phyloP scores from a whole-genome alignment of 2,888 invertebrate species.

The Cetonia aurata region DNA sequence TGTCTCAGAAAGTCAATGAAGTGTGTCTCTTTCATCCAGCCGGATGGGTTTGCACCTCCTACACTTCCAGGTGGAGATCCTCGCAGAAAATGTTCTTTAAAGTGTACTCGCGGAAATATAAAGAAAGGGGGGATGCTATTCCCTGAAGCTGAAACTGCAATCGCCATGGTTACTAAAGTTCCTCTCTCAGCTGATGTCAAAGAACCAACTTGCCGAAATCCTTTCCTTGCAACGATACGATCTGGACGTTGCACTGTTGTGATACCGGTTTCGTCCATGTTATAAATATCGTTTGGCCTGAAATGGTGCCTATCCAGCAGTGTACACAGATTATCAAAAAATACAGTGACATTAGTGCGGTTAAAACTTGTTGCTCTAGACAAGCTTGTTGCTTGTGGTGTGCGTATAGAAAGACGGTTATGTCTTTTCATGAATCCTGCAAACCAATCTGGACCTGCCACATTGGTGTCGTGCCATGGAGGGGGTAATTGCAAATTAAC shows the following conservation, averaged over 20 bases:
- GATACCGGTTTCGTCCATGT: conserved; percentile 19
- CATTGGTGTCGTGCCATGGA: conserved; percentile 11
- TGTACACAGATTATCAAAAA: conserved; percentile 47
- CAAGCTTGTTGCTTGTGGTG: conserved; percentile 26
- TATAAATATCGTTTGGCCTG: conserved; percentile 26
- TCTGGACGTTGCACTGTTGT: conserved; percentile 50
- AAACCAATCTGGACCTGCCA: conserved; percentile 25
- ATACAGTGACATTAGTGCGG: conserved; percentile 25
- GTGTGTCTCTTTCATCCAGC: conserved; percentile 50
- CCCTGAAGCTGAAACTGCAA: conserved; percentile 27
- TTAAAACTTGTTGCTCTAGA: conserved; percentile 31
- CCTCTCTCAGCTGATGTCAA: conserved; percentile 46
- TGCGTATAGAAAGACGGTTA: conserved; percentile 20
- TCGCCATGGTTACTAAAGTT: conserved; percentile 25
- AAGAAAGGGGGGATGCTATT: conserved; percentile 50
- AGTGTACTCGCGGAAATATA: conserved; percentile 55
- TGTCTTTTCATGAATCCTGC: conserved; percentile 18
- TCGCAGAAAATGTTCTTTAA: conserved; percentile 45
- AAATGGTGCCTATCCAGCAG: conserved; percentile 20
- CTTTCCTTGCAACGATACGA: conserved; percentile 55
- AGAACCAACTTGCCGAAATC: conserved; percentile 55
- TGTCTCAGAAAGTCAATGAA: conserved; percentile 45
- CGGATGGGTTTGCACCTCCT: conserved; percentile 48
- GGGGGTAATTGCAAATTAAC: too few relatives aligned
- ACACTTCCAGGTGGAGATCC: conserved; percentile 34